phyloP scores from a whole-genome alignment of 1,140 invertebrate genomes.

The Panagrolaimus sp. region DNA sequence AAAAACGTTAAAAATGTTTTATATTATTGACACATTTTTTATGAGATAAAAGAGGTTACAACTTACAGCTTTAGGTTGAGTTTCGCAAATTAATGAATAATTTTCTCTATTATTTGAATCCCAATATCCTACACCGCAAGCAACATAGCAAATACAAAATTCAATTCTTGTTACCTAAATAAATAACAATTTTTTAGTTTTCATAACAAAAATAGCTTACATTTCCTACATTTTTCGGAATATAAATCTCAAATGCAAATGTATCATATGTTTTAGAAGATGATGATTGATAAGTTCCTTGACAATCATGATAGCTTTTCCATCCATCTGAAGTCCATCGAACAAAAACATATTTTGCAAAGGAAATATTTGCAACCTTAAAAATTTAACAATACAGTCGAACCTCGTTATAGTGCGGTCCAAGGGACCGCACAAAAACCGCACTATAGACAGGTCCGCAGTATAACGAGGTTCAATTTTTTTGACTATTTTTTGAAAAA shows the following conservation, averaged over 20 bases:
- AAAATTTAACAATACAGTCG: no score
- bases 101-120: constrained; percentile 77
- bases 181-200: background rate
- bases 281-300: constrained; percentile 68
- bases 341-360: constrained; percentile 77
- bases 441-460: no score
- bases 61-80: background rate
- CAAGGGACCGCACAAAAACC: no score
- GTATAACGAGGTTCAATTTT: no score
- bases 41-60: no score
- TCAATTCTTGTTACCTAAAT: constrained; percentile 64
- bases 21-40: no score
- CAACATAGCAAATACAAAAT: constrained; percentile 80
- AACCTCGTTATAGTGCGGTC: no score
- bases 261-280: constrained; percentile 72
- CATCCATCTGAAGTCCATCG: constrained; percentile 73
- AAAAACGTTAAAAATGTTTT: no score
- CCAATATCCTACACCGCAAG: constrained; percentile 68
- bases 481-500: no score
- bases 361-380: constrained; percentile 71
- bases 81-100: constrained; percentile 62
- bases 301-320: constrained; percentile 71
- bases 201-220: no score
- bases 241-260: constrained; percentile 77
- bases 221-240: constrained; percentile 64